Conservation (phyloP, 2,113 vertebrate genomes). For the Calypte anna region DNA sequence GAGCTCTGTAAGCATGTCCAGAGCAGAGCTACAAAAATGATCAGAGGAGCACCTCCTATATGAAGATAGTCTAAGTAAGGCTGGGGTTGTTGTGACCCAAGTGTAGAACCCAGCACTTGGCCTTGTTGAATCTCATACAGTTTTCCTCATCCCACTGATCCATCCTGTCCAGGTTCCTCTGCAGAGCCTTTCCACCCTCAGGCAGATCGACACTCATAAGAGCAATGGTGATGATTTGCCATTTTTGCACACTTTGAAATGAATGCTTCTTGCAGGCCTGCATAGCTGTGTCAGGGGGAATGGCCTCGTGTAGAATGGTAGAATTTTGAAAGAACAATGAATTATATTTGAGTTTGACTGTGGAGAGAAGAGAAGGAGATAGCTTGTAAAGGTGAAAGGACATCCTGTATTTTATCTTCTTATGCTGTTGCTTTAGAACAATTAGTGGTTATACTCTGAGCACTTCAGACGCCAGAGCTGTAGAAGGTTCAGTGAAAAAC, state of each 20-base stretch:
- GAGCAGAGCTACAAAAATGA: too few relatives aligned
- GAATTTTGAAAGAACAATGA: neutral
- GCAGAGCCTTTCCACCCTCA: too few relatives aligned
- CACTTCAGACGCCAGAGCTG: neutral
- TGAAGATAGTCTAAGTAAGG: too few relatives aligned
- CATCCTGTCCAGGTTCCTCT: too few relatives aligned
- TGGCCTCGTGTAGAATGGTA: neutral
- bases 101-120: too few relatives aligned
- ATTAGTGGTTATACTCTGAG: neutral
- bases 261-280: neutral
- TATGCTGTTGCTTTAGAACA: neutral
- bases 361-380: neutral
- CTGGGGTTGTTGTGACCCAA: too few relatives aligned
- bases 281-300: neutral
- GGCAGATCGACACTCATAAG: neutral
- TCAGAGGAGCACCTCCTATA: too few relatives aligned
- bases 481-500: neutral
- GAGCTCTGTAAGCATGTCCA: too few relatives aligned
- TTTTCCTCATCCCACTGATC: too few relatives aligned
- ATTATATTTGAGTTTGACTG: neutral
- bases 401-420: neutral
- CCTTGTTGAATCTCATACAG: too few relatives aligned
- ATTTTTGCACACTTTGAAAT: neutral
- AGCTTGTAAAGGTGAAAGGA: neutral
- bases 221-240: neutral